These are phyloP conservation scores for Oncorhynchus masou DNA, from an alignment of 2,113 vertebrate species.

Conservation along the genomic window DNA sequence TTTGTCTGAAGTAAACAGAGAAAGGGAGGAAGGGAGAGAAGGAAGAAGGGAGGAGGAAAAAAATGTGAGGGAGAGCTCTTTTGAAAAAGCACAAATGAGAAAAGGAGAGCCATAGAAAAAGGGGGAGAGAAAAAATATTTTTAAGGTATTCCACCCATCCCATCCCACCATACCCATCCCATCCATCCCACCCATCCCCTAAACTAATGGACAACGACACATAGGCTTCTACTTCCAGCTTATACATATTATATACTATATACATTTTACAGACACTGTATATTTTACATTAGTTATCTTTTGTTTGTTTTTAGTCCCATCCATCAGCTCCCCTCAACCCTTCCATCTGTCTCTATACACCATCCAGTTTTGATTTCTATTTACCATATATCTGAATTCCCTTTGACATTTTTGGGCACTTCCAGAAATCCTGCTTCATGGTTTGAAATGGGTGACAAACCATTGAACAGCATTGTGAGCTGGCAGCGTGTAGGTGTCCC, in stretches of 20 bases:
- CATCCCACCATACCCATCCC: no score
- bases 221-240: no score
- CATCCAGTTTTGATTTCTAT: no score
- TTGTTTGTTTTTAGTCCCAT: no score
- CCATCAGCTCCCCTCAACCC: no score
- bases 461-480: slow-evolving; percentile 43
- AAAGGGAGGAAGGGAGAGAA: background rate
- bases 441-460: slow-evolving; percentile 64
- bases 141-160: slow-evolving; percentile 14
- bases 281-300: no score
- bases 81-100: background rate
- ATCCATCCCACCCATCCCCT: no score
- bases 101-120: slow-evolving; percentile 5
- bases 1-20: slow-evolving; percentile 23
- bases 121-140: slow-evolving; percentile 1
- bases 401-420: slow-evolving; percentile 63
- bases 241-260: no score
- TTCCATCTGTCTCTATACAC: no score
- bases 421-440: slow-evolving; percentile 53
- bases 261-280: no score
- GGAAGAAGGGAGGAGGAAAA: background rate
- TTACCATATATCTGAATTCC: slow-evolving; percentile 42
- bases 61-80: slow-evolving; percentile 4
- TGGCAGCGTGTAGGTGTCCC: slow-evolving; percentile 43
- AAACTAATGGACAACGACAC: no score